Evolutionary conservation across 2,113 vertebrate species (phyloP).

Genomic region (Hepsetus odoe): DNA sequence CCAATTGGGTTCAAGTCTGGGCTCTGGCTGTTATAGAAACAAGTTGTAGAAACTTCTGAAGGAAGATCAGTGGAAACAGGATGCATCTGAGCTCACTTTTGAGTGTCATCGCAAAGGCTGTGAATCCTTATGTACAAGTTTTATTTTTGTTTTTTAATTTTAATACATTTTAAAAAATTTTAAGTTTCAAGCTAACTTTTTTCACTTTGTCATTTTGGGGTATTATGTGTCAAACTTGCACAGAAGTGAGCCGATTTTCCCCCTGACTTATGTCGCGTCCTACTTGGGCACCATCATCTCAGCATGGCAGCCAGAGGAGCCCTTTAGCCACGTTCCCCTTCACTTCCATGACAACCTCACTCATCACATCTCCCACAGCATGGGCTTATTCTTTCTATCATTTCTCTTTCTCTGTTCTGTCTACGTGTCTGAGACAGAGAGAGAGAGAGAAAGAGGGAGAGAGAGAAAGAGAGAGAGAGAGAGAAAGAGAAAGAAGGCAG

Average conservation of each 20-base stretch:
- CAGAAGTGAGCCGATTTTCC: not conserved
- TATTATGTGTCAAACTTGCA: too few relatives aligned
- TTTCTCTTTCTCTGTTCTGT: conserved; percentile 35
- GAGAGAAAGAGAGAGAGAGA: conserved; percentile 38
- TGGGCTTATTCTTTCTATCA: conserved; percentile 11
- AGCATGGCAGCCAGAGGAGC: conserved; percentile 11
- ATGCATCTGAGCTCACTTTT: too few relatives aligned
- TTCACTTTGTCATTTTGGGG: too few relatives aligned
- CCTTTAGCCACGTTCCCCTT: conserved; percentile 16
- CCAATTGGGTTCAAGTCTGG: too few relatives aligned
- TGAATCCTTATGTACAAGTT: too few relatives aligned
- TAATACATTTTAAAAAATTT: too few relatives aligned
- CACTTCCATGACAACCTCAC: conserved; percentile 23
- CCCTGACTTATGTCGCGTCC: conserved; percentile 4
- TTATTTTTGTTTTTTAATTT: too few relatives aligned
- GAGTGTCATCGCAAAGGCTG: too few relatives aligned
- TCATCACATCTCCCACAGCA: conserved; percentile 32
- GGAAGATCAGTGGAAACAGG: too few relatives aligned
- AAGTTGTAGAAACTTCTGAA: too few relatives aligned
- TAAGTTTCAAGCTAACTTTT: too few relatives aligned
- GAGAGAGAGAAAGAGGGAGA: conserved; percentile 57
- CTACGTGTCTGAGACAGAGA: conserved; percentile 53
- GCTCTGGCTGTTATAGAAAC: too few relatives aligned
- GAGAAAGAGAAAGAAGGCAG: conserved; percentile 45
- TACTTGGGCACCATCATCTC: conserved; percentile 15